These are phyloP conservation scores for Anticlea derivata DNA, from an alignment of 2,888 invertebrate species.

Conservation along the genomic window DNA sequence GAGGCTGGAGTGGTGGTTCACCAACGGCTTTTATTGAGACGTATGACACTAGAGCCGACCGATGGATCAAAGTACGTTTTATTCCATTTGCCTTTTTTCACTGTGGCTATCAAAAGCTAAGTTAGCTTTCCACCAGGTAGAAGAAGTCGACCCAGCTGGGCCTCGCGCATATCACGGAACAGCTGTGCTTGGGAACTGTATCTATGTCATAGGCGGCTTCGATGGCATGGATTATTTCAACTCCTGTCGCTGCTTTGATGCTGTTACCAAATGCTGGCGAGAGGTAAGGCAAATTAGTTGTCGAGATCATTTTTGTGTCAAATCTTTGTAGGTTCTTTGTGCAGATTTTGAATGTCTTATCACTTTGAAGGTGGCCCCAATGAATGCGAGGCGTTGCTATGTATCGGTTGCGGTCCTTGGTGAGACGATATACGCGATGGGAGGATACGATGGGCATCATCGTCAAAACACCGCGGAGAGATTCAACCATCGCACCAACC, in stretches of 20 bases:
- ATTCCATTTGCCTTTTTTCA: neutral
- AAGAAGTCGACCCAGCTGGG: constrained; percentile 91
- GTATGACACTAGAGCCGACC: constrained; percentile 94
- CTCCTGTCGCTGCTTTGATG: constrained; percentile 94
- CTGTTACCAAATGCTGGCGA: constrained; percentile 92
- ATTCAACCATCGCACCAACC: constrained; percentile 92
- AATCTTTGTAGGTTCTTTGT: too few species aligned
- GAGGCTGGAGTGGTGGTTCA: constrained; percentile 86
- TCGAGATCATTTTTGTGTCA: too few species aligned
- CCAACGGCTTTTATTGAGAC: constrained; percentile 93
- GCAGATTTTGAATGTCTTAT: neutral
- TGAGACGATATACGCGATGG: constrained; percentile 93
- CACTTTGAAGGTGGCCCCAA: constrained; percentile 87
- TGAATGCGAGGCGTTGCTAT: constrained; percentile 95
- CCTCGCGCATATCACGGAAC: constrained; percentile 97
- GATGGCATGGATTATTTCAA: constrained; percentile 95
- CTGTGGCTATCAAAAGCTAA: constrained; percentile 18
- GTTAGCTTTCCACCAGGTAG: constrained; percentile 72
- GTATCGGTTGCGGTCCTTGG: constrained; percentile 92
- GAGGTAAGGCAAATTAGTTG: constrained; percentile 78
- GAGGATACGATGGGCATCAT: constrained; percentile 94
- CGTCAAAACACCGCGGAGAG: constrained; percentile 94
- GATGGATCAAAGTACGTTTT: constrained; percentile 89
- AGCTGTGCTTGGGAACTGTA: constrained; percentile 91
- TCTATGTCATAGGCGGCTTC: constrained; percentile 96